A percentile compares a stretch with the other conserved stretches of the same genome.
phyloP scores from a whole-genome alignment of 2,888 invertebrate genomes.

The Thera britannica region DNA sequence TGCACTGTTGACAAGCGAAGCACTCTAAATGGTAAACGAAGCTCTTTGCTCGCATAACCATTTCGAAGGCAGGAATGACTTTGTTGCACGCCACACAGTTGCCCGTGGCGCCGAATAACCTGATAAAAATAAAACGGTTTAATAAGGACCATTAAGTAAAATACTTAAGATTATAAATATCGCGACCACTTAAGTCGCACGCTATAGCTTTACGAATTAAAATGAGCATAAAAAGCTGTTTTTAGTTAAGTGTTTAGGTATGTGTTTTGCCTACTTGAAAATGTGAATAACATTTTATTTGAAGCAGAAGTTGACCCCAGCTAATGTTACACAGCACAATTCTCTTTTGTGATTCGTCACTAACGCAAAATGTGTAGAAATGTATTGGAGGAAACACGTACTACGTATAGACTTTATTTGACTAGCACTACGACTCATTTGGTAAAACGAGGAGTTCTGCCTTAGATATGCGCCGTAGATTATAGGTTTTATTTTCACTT shows the following conservation, averaged over 20 bases:
- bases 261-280: conserved; percentile 25
- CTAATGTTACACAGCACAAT: too few species aligned
- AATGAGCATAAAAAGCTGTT: conserved; percentile 40
- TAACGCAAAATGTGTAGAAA: not conserved
- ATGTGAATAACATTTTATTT: conserved; percentile 33
- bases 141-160: conserved; percentile 56
- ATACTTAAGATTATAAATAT: conserved; percentile 59
- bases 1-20: conserved; percentile 97
- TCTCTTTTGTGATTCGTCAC: conserved; percentile 5
- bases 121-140: conserved; percentile 68
- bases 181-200: conserved; percentile 56
- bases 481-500: too few species aligned
- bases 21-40: conserved; percentile 97
- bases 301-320: conserved; percentile 23
- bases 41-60: conserved; percentile 97
- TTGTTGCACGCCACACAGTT: conserved; percentile 96
- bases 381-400: not conserved
- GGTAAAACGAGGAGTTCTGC: too few species aligned
- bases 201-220: conserved; percentile 54
- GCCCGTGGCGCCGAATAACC: conserved; percentile 95
- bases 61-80: conserved; percentile 97
- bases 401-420: too few species aligned
- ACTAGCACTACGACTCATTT: too few species aligned
- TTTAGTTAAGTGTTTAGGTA: conserved; percentile 33
- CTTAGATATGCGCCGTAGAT: too few species aligned